A percentile compares a stretch with the other conserved stretches of the same genome.
Evolutionary conservation across 2,797 vertebrate genomes (phyloP).

Genomic region (Pipistrellus pipistrellus): DNA sequence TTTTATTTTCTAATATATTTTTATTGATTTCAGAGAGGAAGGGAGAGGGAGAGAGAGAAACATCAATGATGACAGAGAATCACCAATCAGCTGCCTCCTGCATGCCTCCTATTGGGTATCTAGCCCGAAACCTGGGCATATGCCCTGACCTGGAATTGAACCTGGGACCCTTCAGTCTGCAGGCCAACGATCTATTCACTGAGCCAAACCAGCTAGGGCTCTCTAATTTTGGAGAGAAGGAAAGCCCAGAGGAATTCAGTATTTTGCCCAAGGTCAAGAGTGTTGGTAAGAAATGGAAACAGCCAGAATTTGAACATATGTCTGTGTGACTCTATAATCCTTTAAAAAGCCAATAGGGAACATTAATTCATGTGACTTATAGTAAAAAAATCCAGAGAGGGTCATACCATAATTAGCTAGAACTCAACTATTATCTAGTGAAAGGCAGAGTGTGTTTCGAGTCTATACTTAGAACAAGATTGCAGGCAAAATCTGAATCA

Average conservation of each 20-base stretch:
- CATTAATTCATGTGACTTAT: neutral
- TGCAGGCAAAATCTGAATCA: slow-evolving; percentile 44
- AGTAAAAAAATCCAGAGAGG: neutral
- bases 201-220: too few species aligned
- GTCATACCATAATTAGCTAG: neutral
- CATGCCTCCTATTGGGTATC: too few species aligned
- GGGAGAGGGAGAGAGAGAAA: too few species aligned
- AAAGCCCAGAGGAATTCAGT: neutral
- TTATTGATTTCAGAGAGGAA: too few species aligned
- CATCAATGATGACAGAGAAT: too few species aligned
- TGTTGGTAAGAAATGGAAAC: neutral
- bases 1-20: neutral
- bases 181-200: too few species aligned
- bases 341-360: neutral
- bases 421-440: slow-evolving; percentile 6
- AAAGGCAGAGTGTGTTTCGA: slow-evolving; percentile 32
- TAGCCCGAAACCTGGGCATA: too few species aligned
- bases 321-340: neutral
- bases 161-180: too few species aligned
- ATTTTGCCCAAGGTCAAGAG: neutral
- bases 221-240: neutral
- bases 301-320: slow-evolving; percentile 13
- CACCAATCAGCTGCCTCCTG: too few species aligned
- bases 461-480: slow-evolving; percentile 64
- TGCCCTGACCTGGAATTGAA: too few species aligned